Base-by-base conservation (phyloP, 2,113 vertebrate genomes). In the Gopherus flavomarginatus region DNA sequence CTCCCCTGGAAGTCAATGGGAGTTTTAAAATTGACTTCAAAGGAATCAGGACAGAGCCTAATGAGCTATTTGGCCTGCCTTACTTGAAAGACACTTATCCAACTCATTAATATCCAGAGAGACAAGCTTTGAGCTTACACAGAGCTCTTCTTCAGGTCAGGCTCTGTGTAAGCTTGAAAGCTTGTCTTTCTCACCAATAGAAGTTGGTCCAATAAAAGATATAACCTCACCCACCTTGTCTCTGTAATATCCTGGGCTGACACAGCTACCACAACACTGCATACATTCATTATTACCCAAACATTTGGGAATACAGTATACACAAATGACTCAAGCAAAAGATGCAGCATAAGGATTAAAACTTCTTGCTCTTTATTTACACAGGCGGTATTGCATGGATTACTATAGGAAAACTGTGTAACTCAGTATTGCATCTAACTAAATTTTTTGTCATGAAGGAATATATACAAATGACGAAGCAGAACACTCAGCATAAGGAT, bases 401-500 rank as follows among this genome's bases (percentile, higher is more conserved):
- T n/a, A 57, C 27, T 90, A 69, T 3, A 21, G 3, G 81, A 91
- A 97, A 98, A 89, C 17, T 89, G 80, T 8, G 12, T 81, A 92
- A 92, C 85, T 24, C 79, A 86, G 80, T 81, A 94, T 84, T 90
- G 85, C 57, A 94, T 92, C 88, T 96, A 91, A 89, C 92, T 96
- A 49, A 90, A 95, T 77, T 93, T 89, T 75, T 95, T 85, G 16
- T 84, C 91, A 88, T 44, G 90, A 97, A 96, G 80, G 85, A 97
- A 97, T 79, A 97, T 62, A 93, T 79, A 96, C 81, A 96, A 95
- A 83, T 96, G 80, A 96, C 92, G 96, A 96, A 96, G 92, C 78
- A 97, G 94, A 91, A 97, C 87, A 98, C 86, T 96, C 92, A 97
- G 95, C 87, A 81, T 98, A 98, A 98, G 94, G 95, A 98, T 98